These are phyloP conservation scores for Cyphomyrmex costatus DNA, from an alignment of 1,140 invertebrate genomes.

Conservation along the genomic window DNA sequence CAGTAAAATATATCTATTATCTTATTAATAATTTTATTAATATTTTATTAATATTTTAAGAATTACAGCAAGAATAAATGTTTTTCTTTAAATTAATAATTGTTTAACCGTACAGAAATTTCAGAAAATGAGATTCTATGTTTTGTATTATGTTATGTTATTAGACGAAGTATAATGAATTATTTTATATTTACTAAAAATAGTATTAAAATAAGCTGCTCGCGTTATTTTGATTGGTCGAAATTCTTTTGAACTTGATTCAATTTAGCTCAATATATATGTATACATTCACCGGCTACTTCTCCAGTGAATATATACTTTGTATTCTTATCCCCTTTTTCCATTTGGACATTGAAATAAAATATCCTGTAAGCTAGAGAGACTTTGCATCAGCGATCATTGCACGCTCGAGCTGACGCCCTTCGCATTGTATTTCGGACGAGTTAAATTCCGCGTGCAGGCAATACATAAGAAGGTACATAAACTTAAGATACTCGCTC, in stretches of 20 bases:
- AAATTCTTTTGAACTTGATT: neutral
- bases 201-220: neutral
- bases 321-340: conserved; percentile 37
- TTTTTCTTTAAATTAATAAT: neutral
- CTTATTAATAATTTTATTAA: no score
- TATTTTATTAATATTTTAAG: no score
- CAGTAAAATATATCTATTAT: neutral
- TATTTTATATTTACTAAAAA: neutral
- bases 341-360: conserved; percentile 66
- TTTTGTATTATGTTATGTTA: neutral
- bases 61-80: neutral
- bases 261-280: conserved; percentile 28
- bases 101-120: neutral
- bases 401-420: conserved; percentile 57
- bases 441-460: conserved; percentile 68
- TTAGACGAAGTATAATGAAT: neutral
- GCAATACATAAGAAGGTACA: conserved; percentile 67
- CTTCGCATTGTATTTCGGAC: conserved; percentile 36
- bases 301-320: conserved; percentile 1
- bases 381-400: conserved; percentile 71
- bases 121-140: neutral
- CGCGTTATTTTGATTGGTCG: neutral
- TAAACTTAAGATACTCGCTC: conserved; percentile 62
- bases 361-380: conserved; percentile 64
- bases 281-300: conserved; percentile 21